Evolutionary conservation across 1,140 invertebrate species (phyloP).

Genomic region (Goniozus legneri): DNA sequence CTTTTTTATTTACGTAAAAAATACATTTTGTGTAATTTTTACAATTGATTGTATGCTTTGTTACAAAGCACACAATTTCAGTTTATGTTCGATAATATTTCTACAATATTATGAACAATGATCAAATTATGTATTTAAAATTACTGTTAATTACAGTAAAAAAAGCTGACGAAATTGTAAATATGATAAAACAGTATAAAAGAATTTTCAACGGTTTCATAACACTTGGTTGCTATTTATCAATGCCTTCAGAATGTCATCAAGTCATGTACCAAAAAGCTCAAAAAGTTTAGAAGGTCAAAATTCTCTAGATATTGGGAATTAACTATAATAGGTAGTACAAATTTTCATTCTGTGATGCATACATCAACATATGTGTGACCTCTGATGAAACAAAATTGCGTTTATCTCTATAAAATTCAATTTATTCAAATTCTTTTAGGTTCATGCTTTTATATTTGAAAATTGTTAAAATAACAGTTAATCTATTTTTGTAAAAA

Average conservation of each 20-base stretch:
- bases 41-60: constrained; percentile 20
- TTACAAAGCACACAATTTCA: constrained; percentile 13
- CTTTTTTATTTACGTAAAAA: constrained; percentile 15
- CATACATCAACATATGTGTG: not conserved
- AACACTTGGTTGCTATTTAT: constrained; percentile 15
- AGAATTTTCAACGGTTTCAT: constrained; percentile 19
- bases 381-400: not conserved
- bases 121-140: constrained; percentile 6
- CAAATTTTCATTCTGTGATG: constrained; percentile 19
- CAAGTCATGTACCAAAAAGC: constrained; percentile 4
- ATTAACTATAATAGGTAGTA: constrained; percentile 7
- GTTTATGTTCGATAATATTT: constrained; percentile 10
- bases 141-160: constrained; percentile 11
- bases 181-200: constrained; percentile 19
- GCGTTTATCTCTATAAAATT: no score
- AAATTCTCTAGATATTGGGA: constrained; percentile 9
- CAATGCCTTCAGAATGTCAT: constrained; percentile 1
- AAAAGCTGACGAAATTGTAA: constrained; percentile 4
- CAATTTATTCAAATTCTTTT: no score
- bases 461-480: no score
- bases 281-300: constrained; percentile 10
- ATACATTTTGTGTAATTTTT: constrained; percentile 17
- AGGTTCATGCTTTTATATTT: no score
- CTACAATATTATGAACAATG: constrained; percentile 2
- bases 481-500: no score